phyloP scores from a whole-genome alignment of 1,140 invertebrate species.

The Dolichoris vasculosae region DNA sequence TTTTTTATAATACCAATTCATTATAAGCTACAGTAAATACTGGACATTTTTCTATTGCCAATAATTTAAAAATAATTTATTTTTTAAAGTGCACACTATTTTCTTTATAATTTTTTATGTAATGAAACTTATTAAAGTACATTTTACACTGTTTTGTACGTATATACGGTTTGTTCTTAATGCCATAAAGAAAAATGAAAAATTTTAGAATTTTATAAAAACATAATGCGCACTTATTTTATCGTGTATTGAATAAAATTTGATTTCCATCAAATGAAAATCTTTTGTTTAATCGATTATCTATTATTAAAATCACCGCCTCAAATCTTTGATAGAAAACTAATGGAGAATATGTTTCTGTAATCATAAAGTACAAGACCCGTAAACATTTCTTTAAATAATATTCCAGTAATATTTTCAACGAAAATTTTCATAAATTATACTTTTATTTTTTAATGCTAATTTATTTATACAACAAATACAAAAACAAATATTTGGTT shows the following conservation, averaged over 20 bases:
- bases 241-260: background rate
- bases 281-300: background rate
- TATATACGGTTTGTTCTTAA: slow-evolving; percentile 26
- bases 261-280: slow-evolving; percentile 40
- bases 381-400: slow-evolving; percentile 43
- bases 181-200: background rate
- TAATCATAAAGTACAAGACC: slow-evolving; percentile 29
- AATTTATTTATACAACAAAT: slow-evolving; percentile 20
- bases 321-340: slow-evolving; percentile 42
- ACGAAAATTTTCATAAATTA: background rate
- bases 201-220: slow-evolving; percentile 16
- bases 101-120: background rate
- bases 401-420: background rate
- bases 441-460: slow-evolving; percentile 28
- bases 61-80: slow-evolving; percentile 36
- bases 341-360: slow-evolving; percentile 22
- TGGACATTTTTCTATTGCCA: slow-evolving; percentile 55
- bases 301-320: slow-evolving; percentile 9
- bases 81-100: slow-evolving; percentile 15
- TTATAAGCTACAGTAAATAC: slow-evolving; percentile 62
- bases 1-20: slow-evolving; percentile 62
- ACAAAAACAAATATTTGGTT: background rate
- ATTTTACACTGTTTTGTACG: slow-evolving; percentile 14
- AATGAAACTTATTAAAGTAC: slow-evolving; percentile 1
- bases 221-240: slow-evolving; percentile 3